Percentiles rank a stretch among this genome's conserved stretches.
phyloP scores from a whole-genome alignment of 2,888 invertebrate species.

The Ophion obscuratus region DNA sequence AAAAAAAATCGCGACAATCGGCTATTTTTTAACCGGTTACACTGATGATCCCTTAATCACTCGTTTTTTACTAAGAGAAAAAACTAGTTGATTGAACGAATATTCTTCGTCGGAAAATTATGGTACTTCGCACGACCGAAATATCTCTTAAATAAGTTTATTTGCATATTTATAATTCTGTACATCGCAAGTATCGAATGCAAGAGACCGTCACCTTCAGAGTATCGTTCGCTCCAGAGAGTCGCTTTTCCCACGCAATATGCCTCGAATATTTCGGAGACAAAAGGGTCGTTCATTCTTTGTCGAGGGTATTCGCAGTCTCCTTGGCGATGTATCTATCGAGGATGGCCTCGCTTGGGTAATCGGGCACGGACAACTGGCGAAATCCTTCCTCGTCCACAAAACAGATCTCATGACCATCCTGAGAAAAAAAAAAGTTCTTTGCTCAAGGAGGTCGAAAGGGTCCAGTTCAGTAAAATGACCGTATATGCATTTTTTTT shows the following conservation, averaged over 20 bases:
- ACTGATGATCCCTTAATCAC: no score
- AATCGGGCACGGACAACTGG: conserved; percentile 94
- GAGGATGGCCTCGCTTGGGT: conserved; percentile 91
- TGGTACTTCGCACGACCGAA: neutral
- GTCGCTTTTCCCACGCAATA: neutral
- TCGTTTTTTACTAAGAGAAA: no score
- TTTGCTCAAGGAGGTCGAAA: neutral
- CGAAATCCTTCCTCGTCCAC: conserved; percentile 98
- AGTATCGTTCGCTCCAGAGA: conserved; percentile 6
- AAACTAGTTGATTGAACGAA: no score
- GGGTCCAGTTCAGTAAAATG: no score
- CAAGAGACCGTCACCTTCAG: conserved; percentile 37
- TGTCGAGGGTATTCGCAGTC: conserved; percentile 77
- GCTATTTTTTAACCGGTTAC: no score
- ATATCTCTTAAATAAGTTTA: conserved; percentile 30
- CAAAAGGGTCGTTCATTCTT: conserved; percentile 19
- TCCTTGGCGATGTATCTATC: conserved; percentile 91
- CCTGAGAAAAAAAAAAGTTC: conserved; percentile 84
- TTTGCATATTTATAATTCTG: conserved; percentile 39
- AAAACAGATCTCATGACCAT: conserved; percentile 99
- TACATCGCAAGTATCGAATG: conserved; percentile 27
- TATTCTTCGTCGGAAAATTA: no score
- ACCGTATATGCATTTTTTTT: no score
- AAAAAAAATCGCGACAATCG: no score
- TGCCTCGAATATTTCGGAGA: neutral